Evolutionary conservation across 2,113 vertebrate species (phyloP), one percentile per base, ranked within the genome.

Genomic region (Arvicanthis niloticus): DNA sequence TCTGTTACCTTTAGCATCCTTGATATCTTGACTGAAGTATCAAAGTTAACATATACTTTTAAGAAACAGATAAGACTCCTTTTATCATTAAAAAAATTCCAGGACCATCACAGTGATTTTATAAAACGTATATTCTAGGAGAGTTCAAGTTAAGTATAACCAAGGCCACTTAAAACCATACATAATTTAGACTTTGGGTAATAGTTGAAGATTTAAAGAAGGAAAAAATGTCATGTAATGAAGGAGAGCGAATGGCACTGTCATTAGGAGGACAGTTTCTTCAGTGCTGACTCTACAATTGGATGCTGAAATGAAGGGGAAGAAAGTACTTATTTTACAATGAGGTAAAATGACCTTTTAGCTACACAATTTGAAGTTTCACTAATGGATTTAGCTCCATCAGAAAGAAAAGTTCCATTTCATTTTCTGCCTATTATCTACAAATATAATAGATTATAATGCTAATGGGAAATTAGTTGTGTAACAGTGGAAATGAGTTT

Each of bases 311-410:
- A 95, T 96, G 82, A 92, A 94, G 92, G 24, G 56, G 58, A 65
- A 86, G 56, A 88, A 86, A 53, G 29, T 72, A 90, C 92, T 94
- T 89, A 96, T 31, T 73, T 76, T 92, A 94, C 82, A 93, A 68
- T 96, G 92, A 94, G 96, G 87, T 93, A 60, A 95, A 97, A 95
- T 96, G 92, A 97, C 95, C 94, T 95, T 96, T 98, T 94, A 97
- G 80, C 89, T 78, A 62, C 62, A 95, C 80, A 88, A 91, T 92
- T 91, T 93, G 40, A 97, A 80, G 58, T 95, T 94, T 91, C 86
- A 92, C 77, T 97, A 98, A 97, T 97, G 96, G 92, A 95, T 97
- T 97, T 92, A 94, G 87, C 91, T 96, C 87, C 16, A 87, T 94
- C 91, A 89, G 86, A 97, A 97, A 96, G 88, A 82, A 95, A 91